Base-by-base conservation (phyloP, 2,797 vertebrate species). In the Cryptoprocta ferox region DNA sequence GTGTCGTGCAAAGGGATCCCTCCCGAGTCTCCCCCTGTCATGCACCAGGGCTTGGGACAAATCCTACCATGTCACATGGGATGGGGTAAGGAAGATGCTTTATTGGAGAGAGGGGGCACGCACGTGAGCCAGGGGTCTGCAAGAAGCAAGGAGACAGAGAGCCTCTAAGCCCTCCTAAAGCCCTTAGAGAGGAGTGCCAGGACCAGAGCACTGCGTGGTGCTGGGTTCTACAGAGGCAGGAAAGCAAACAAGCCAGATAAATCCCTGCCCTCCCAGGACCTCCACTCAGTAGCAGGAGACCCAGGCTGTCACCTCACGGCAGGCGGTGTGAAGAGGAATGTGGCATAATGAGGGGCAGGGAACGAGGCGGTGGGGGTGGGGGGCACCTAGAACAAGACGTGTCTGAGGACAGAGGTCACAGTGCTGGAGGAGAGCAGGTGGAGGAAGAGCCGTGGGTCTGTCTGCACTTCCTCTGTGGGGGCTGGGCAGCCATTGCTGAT, bases 271-370 rank as follows among this genome's bases (percentile, higher is more conserved):
- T 39, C 18, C 76, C 12, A 8, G 83, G 21, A 5, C 26, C 59
- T 35, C 39, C 37, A 5, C 45, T 24, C 89, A 21, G 48, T 12
- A 32, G 65, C 7, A 42, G n/a, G 71, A 79, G 30, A 11, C 1
- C 3, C 7, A 0, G 13, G 3, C 15, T 30, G 10, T 11, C 4
- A 45, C 21, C n/a, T 19, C 4, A 16, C 0, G 7, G 63, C 7
- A 0, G 4, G 42, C 37, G 68, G 42, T 2, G 8, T 9, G 50
- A 24, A 30, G 85, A 50, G 12, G 24, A 59, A 56, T 2, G 0
- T 0, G 19, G 53, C 65, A 45, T 48, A 6, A 2, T 21, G 9
- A 71, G 45, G 16, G 15, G 0, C 19, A 32, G 59, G 76, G 35
- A 37, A 26, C 2, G 30, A 10, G 0, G 0, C 0, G 4, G 1